Evolutionary conservation across 2,113 vertebrate species (phyloP), one percentile per base, ranked within the genome.

Genomic region (Ammodramus savannarum): DNA sequence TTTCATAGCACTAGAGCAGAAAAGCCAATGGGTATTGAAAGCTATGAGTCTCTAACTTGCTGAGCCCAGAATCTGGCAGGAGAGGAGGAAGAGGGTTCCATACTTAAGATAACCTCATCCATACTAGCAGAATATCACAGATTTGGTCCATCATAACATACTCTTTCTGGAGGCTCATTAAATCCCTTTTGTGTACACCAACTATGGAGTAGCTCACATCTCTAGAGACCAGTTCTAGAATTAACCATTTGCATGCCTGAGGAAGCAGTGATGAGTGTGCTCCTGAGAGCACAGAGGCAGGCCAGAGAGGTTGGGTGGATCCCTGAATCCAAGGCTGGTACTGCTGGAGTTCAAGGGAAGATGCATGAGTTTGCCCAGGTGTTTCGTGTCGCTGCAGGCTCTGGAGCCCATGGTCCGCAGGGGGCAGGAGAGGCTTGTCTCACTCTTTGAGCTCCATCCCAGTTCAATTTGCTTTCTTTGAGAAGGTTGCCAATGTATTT

Each of bases 241-340:
- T 17, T 26, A 73, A 58, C 22, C 1, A 2, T 19, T 25, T 2
- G 3, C 2, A 4, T 41, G 43, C 54, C 34, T 57, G 38, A 11
- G 46, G 57, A 32, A 31, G 48, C 13, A 5, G 22, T 27, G 43
- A 71, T 31, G 8, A 71, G 10, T 2, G 19, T 59, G 15, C 44
- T 81, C 17, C 26, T 25, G 38, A 54, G 25, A 85, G 46, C 16
- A 26, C 26, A n/a, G 52, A 31, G 41, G 31, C 62, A 72, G 49
- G 48, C 9, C 46, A 54, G 0, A 0, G 23, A 3, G 1, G 21
- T n/a, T 26, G 16, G 39, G 43, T 3, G 1, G n/a, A 10, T 52
- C 31, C 38, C 78, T 49, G 13, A 71, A 52, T 29, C 41, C 52
- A 74, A 66, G 46, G 17, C 72, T 77, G 68, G 59, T 3, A 8